These are phyloP conservation scores for Raja brachyura DNA, from an alignment of 2,113 vertebrate genomes.

Conservation along the genomic window DNA sequence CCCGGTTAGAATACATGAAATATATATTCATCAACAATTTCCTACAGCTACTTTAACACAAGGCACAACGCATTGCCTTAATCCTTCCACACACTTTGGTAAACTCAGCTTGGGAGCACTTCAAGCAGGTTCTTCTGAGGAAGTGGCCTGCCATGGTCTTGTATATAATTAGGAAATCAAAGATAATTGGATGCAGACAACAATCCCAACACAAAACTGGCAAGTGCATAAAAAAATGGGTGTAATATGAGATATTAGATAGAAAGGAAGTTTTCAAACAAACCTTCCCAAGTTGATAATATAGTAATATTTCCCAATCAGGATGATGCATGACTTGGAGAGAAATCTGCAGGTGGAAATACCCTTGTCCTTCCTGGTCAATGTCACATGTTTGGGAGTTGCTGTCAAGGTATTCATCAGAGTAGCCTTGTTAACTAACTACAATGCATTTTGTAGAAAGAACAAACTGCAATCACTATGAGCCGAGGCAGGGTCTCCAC, in stretches of 20 bases:
- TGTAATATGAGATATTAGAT: neutral
- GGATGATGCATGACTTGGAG: too few relatives aligned
- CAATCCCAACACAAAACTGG: neutral
- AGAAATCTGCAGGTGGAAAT: too few relatives aligned
- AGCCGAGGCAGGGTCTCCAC: neutral
- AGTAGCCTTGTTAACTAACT: too few relatives aligned
- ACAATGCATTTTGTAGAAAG: too few relatives aligned
- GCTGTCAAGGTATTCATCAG: too few relatives aligned
- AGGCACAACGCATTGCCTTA: neutral
- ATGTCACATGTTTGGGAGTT: too few relatives aligned
- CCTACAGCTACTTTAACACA: neutral
- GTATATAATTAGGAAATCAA: neutral
- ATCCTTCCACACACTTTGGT: neutral
- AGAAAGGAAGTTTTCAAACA: neutral
- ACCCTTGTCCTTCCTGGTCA: too few relatives aligned
- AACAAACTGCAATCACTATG: too few relatives aligned
- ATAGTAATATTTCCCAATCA: too few relatives aligned
- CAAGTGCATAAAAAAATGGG: neutral
- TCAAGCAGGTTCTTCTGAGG: neutral
- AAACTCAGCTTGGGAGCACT: neutral
- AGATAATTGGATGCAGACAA: neutral
- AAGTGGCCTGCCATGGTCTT: neutral
- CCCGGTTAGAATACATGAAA: neutral
- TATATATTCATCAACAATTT: neutral
- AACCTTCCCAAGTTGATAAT: neutral